A percentile compares a stretch with the other conserved stretches of the same genome.
Conservation (phyloP, 2,888 invertebrate species). For the Ormyrus rosae region DNA sequence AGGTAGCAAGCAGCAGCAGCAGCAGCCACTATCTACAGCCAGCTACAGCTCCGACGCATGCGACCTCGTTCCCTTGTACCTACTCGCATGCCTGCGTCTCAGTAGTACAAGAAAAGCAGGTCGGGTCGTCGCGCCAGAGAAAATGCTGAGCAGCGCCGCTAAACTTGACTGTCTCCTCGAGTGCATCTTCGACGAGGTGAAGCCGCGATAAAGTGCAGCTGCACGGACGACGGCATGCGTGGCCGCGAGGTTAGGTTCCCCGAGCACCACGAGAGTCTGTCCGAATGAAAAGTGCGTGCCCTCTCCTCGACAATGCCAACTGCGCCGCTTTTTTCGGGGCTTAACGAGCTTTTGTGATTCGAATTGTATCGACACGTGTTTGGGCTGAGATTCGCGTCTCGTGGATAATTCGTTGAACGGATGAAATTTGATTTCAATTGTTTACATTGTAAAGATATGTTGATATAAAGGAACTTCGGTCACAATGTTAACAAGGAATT, state of each 20-base stretch:
- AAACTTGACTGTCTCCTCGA: background rate
- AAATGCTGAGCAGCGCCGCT: background rate
- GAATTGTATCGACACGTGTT: background rate
- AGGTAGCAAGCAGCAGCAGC: no score
- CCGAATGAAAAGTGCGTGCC: slow-evolving; percentile 2
- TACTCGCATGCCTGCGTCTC: background rate
- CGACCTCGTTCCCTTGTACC: slow-evolving; percentile 48
- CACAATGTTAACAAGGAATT: slow-evolving; percentile 31
- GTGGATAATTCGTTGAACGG: background rate
- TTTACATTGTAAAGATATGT: slow-evolving; percentile 9
- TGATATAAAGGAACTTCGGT: slow-evolving; percentile 1
- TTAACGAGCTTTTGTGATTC: background rate
- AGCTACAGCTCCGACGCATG: no score
- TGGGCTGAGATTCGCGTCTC: background rate
- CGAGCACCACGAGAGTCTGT: slow-evolving; percentile 44
- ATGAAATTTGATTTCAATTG: slow-evolving; percentile 4
- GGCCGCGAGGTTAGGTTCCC: slow-evolving; percentile 51
- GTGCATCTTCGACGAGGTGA: background rate
- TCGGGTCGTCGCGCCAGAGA: slow-evolving; percentile 4
- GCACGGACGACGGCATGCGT: slow-evolving; percentile 28
- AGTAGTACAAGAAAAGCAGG: slow-evolving; percentile 13
- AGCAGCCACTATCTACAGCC: no score
- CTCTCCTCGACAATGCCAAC: background rate
- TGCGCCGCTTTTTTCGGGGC: slow-evolving; percentile 1
- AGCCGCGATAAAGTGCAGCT: background rate